These are phyloP conservation scores for Panthera uncia DNA, from an alignment of 2,113 vertebrate genomes.

Conservation along the genomic window DNA sequence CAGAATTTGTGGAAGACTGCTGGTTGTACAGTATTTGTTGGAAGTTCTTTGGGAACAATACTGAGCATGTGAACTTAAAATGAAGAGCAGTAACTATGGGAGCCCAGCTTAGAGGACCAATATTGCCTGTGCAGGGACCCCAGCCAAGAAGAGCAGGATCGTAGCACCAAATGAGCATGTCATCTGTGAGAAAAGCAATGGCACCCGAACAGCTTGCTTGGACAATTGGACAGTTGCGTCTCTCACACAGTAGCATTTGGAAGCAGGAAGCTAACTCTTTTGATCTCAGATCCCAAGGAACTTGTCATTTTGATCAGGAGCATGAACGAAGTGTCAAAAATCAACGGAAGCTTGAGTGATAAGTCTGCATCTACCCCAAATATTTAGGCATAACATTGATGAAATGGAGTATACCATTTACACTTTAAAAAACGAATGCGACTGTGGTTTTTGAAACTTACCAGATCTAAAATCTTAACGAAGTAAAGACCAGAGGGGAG, in stretches of 20 bases:
- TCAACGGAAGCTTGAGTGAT: not conserved
- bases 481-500: slow-evolving; percentile 93
- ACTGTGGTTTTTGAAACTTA: slow-evolving; percentile 80
- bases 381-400: not conserved
- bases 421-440: not conserved
- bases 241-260: not conserved
- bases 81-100: not conserved
- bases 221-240: not conserved
- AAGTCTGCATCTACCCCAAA: not conserved
- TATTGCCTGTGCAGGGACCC: not conserved
- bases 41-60: not conserved
- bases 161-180: not conserved
- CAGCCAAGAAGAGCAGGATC: rapidly evolving
- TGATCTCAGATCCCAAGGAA: not conserved
- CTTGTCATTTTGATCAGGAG: not conserved
- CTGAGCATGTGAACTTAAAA: not conserved
- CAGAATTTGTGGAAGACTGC: not conserved
- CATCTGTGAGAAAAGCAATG: not conserved
- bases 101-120: not conserved
- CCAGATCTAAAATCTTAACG: slow-evolving; percentile 90
- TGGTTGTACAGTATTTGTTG: not conserved
- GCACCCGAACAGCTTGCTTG: not conserved
- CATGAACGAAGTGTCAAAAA: not conserved
- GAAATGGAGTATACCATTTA: not conserved
- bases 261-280: not conserved